Base-by-base conservation (phyloP, 2,888 invertebrate species). In the Alloplasta piceator region DNA sequence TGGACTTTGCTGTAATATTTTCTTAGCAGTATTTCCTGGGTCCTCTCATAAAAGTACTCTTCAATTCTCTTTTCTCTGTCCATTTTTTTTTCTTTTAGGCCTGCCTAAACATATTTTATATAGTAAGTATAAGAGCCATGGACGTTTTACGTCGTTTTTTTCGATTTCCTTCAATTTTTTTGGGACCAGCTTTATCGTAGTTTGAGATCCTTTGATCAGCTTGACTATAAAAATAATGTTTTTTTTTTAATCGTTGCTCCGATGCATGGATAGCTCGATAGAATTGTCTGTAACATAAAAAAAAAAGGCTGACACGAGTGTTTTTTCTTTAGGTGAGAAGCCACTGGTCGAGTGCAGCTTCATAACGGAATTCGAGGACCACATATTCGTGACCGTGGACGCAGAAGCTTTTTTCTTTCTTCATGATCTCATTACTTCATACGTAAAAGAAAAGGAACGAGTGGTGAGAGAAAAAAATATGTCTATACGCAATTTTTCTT, bases 81-180 rank as follows among this genome's bases (percentile, higher is more conserved):
- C 89, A 87, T 87, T 90, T 87, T 90, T 90, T n/a, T n/a, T 87
- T 91, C 87, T 90, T 90, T 87, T 91, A 91, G 91, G 91, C 86
- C 90, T 89, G 84, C 89, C 91, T 90, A 91, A n/a, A n/a, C n/a
- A n/a, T n/a, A n/a, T n/a, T n/a, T n/a, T n/a, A n/a, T n/a, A n/a
- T n/a, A n/a, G n/a, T n/a, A n/a, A n/a, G n/a, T n/a, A n/a, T n/a
- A n/a, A n/a, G n/a, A n/a, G n/a, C n/a, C n/a, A n/a, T n/a, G n/a
- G n/a, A n/a, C n/a, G n/a, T n/a, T n/a, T n/a, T n/a, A n/a, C n/a
- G n/a, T n/a, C n/a, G n/a, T n/a, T 71, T 50, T 50, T 16, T 36
- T 43, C n/a, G 68, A n/a, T 66, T 66, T 66, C 48, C n/a, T n/a
- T n/a, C 9, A 2, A n/a, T 7, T 61, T 61, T 61, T 60, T 52